A percentile compares a stretch with the other conserved stretches of the same genome.
Evolutionary conservation across 2,888 invertebrate genomes (phyloP).

Genomic region (Agrotis ipsilon): DNA sequence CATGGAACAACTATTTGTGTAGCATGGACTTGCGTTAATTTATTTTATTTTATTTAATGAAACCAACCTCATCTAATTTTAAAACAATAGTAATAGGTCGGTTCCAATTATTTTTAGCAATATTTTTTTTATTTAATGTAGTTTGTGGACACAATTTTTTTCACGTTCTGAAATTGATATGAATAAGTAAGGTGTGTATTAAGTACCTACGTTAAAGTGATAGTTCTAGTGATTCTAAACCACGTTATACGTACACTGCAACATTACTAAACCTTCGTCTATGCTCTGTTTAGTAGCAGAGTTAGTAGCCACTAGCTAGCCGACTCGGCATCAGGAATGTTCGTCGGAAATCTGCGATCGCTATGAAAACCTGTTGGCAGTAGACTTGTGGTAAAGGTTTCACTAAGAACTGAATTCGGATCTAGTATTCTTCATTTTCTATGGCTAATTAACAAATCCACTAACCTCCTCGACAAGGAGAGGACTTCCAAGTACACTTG

Average conservation of each 20-base stretch:
- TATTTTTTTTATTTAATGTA: too few relatives aligned
- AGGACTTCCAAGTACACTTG: too few relatives aligned
- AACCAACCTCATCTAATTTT: too few relatives aligned
- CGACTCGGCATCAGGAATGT: conserved; percentile 33
- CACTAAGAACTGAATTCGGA: conserved; percentile 25
- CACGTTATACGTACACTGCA: neutral
- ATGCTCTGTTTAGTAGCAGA: conserved; percentile 50
- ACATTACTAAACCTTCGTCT: conserved; percentile 30
- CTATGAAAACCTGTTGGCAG: conserved; percentile 38
- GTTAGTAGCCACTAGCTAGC: conserved; percentile 20
- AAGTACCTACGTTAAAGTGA: conserved; percentile 12
- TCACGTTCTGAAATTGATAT: too few relatives aligned
- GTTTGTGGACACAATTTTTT: neutral
- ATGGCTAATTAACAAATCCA: neutral
- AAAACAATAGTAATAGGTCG: too few relatives aligned
- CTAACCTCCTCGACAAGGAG: too few relatives aligned
- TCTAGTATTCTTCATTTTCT: neutral
- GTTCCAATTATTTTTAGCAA: too few relatives aligned
- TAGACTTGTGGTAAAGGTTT: conserved; percentile 20
- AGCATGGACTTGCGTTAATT: too few relatives aligned
- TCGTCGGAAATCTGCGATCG: conserved; percentile 38
- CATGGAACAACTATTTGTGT: too few relatives aligned
- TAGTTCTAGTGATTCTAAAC: conserved; percentile 11
- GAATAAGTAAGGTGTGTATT: neutral
- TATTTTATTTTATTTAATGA: too few relatives aligned